These are phyloP conservation scores for Myiotriccus ornatus DNA, from an alignment of 2,797 vertebrate genomes.

Conservation along the genomic window DNA sequence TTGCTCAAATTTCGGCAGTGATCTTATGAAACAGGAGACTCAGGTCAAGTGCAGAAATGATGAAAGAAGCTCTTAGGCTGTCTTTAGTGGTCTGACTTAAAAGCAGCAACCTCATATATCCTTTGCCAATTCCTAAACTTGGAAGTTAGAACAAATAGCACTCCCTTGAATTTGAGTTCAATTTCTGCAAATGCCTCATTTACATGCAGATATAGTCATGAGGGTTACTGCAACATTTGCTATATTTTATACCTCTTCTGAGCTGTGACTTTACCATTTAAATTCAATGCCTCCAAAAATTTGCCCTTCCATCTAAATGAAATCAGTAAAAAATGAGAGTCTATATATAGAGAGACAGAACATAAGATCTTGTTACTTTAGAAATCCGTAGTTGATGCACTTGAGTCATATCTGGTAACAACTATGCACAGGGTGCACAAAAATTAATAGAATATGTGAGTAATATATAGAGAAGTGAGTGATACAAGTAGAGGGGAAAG, in stretches of 20 bases:
- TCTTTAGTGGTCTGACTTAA: not conserved
- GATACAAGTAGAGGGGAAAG: not conserved
- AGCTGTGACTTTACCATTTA: not conserved
- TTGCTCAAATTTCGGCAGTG: not conserved
- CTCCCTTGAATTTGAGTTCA: not conserved
- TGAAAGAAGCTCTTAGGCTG: not conserved
- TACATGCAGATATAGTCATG: not conserved
- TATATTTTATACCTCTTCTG: not conserved
- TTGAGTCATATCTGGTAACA: not conserved
- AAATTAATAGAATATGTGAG: not conserved
- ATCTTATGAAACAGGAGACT: not conserved
- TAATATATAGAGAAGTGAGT: not conserved
- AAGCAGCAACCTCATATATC: not conserved
- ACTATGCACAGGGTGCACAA: not conserved
- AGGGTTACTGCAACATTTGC: not conserved
- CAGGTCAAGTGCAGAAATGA: slow-evolving; percentile 12
- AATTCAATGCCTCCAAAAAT: not conserved
- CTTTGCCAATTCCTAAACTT: not conserved
- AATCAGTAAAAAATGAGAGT: not conserved
- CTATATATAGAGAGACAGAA: not conserved
- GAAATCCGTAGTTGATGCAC: not conserved
- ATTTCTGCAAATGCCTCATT: slow-evolving; percentile 34
- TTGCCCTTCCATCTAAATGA: not conserved
- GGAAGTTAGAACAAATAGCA: not conserved
- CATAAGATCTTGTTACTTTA: not conserved